These are phyloP conservation scores for Lordiphosa andalusiaca DNA, from an alignment of 2,888 invertebrate species.

Conservation along the genomic window DNA sequence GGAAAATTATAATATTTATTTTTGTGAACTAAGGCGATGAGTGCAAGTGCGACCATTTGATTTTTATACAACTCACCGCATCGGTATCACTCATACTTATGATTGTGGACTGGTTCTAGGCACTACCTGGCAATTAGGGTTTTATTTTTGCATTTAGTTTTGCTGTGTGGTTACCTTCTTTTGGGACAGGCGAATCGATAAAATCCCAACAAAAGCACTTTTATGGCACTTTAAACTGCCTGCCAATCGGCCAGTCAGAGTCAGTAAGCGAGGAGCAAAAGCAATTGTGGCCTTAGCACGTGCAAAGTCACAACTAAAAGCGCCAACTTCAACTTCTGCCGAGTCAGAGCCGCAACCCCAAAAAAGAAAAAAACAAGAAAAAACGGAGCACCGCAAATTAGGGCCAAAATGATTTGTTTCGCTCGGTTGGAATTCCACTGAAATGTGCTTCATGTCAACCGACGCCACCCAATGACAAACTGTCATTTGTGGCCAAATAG, in stretches of 20 bases:
- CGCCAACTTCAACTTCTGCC: constrained; percentile 33
- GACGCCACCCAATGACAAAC: constrained; percentile 38
- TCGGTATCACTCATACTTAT: constrained; percentile 62
- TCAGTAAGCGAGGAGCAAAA: constrained; percentile 13
- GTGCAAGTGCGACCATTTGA: constrained; percentile 21
- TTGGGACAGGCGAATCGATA: constrained; percentile 53
- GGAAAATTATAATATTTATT: too few species aligned
- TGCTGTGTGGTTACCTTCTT: constrained; percentile 7
- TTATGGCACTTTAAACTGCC: constrained; percentile 37
- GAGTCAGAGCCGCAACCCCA: constrained; percentile 25
- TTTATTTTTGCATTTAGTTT: constrained; percentile 40
- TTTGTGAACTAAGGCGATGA: too few species aligned
- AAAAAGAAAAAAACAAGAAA: constrained; percentile 13
- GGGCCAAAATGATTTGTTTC: constrained; percentile 63
- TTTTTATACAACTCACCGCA: constrained; percentile 58
- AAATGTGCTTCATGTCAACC: constrained; percentile 61
- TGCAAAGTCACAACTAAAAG: constrained; percentile 54
- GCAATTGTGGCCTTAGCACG: constrained; percentile 43
- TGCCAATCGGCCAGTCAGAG: constrained; percentile 14
- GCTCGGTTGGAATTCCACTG: constrained; percentile 45
- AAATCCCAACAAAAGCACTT: constrained; percentile 46
- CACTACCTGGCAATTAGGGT: constrained; percentile 55
- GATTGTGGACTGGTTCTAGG: constrained; percentile 33
- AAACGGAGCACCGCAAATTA: constrained; percentile 52
- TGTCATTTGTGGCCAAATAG: constrained; percentile 51